These are phyloP conservation scores for Melipona bicolor DNA, from an alignment of 2,888 invertebrate genomes.

Conservation along the genomic window DNA sequence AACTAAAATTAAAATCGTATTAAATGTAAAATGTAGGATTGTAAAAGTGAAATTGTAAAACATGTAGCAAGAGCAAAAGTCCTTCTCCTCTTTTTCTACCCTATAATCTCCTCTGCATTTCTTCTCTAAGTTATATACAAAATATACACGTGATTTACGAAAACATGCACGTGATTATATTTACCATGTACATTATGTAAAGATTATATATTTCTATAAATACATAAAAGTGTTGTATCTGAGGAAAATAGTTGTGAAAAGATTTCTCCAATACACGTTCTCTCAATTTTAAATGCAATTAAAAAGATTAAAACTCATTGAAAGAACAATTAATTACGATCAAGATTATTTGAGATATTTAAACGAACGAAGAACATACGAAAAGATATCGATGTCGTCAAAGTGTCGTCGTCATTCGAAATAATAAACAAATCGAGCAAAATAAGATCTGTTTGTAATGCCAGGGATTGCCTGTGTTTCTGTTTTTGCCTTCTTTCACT, in stretches of 20 bases:
- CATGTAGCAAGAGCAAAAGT: background rate
- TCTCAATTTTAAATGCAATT: background rate
- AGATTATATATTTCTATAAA: no score
- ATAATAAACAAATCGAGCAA: background rate
- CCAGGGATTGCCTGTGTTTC: background rate
- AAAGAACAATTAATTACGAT: background rate
- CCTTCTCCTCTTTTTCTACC: background rate
- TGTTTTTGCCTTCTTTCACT: conserved; percentile 33
- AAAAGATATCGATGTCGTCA: background rate
- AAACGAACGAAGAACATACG: background rate
- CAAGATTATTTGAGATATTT: background rate
- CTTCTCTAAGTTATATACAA: background rate
- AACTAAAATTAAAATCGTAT: no score
- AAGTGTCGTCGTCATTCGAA: background rate
- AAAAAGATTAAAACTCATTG: background rate
- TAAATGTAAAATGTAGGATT: no score
- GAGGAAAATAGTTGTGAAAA: background rate
- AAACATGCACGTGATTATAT: background rate
- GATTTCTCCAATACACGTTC: background rate
- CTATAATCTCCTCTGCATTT: background rate
- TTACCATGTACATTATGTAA: no score
- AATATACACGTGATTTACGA: no score
- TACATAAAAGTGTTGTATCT: no score
- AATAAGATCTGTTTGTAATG: background rate
- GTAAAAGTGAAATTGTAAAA: no score